phyloP scores from a whole-genome alignment of 2,113 vertebrate species.

The Callaeas wilsoni region DNA sequence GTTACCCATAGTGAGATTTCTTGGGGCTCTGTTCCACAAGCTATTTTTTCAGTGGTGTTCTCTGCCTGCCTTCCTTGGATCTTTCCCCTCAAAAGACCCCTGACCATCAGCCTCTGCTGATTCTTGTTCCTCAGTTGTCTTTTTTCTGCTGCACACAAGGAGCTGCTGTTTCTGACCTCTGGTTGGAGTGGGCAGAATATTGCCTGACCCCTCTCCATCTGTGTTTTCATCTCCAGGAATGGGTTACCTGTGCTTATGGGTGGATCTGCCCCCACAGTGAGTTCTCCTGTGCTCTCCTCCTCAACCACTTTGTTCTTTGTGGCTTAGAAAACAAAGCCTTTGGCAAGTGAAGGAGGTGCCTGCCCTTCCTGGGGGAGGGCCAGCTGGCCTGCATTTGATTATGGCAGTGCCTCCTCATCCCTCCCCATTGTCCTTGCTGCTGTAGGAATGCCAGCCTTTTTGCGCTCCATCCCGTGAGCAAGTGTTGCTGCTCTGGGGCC shows the following conservation, averaged over 20 bases:
- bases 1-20: background rate
- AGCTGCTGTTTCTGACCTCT: background rate
- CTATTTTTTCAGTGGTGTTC: fast-evolving
- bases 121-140: background rate
- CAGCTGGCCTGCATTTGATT: constrained; percentile 57
- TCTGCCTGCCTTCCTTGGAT: background rate
- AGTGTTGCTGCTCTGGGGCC: constrained; percentile 45
- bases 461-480: background rate
- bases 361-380: constrained; percentile 58
- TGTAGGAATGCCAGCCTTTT: constrained; percentile 44
- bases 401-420: constrained; percentile 45
- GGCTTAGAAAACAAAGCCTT: constrained; percentile 60
- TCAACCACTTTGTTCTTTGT: constrained; percentile 42
- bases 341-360: constrained; percentile 54
- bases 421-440: constrained; percentile 56
- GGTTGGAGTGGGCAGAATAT: background rate
- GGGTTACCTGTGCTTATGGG: background rate
- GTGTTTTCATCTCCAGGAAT: background rate
- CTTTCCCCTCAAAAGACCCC: background rate
- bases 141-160: background rate
- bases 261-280: background rate
- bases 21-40: background rate
- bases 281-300: background rate
- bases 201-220: background rate
- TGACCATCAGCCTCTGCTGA: background rate